A percentile compares a stretch with the other conserved stretches of the same genome.
Conservation (phyloP, 1,140 invertebrate genomes). For the Pseudachorutes palmiensis region DNA sequence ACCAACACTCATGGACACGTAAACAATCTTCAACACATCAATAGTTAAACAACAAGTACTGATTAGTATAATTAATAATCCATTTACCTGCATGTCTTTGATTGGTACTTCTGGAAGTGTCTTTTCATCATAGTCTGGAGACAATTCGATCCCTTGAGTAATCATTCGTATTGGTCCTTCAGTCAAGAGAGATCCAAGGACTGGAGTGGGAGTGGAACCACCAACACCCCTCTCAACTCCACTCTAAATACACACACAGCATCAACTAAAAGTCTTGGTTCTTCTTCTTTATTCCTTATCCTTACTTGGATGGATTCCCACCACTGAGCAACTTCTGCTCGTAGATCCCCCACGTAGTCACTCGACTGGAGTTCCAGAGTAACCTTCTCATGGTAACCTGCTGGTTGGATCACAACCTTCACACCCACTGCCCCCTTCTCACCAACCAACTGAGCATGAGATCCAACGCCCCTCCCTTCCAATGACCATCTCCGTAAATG, state of each 20-base stretch:
- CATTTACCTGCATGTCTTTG: slow-evolving; percentile 65
- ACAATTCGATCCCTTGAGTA: slow-evolving; percentile 84
- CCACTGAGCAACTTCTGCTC: slow-evolving; percentile 89
- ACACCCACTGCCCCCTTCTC: slow-evolving; percentile 54
- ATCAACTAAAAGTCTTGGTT: not conserved
- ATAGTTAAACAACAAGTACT: slow-evolving; percentile 70
- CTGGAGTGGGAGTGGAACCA: slow-evolving; percentile 40
- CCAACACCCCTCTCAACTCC: slow-evolving; percentile 25
- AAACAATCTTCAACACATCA: slow-evolving; percentile 58
- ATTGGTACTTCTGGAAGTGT: slow-evolving; percentile 80
- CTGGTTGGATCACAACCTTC: slow-evolving; percentile 72
- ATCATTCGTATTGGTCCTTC: slow-evolving; percentile 84
- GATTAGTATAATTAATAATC: no score
- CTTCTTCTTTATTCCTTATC: not conserved
- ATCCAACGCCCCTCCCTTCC: slow-evolving; percentile 63
- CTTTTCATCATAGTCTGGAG: slow-evolving; percentile 87
- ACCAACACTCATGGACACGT: slow-evolving; percentile 74
- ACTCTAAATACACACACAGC: not conserved
- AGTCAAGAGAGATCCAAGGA: slow-evolving; percentile 56
- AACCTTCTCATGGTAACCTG: slow-evolving; percentile 69
- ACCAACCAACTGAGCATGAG: slow-evolving; percentile 54
- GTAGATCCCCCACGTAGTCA: slow-evolving; percentile 78
- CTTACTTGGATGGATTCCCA: slow-evolving; percentile 58
- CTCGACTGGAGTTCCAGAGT: slow-evolving; percentile 64
- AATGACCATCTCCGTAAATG: slow-evolving; percentile 75